phyloP scores from a whole-genome alignment of 23 tunicate species.

The Halocynthia aurantium region DNA sequence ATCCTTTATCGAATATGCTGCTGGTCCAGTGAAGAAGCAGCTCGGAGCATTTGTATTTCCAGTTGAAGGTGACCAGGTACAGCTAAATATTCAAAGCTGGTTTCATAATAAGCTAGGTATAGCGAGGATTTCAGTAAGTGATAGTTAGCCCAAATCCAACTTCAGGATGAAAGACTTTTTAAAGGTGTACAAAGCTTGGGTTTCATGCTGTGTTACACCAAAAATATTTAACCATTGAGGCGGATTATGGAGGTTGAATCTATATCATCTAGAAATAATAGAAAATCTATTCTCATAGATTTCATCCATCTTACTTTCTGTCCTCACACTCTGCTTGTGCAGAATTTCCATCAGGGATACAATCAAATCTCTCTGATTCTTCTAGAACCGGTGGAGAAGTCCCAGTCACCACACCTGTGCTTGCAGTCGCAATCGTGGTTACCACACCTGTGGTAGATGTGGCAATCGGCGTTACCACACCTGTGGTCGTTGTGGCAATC shows the following conservation, averaged over 20 bases:
- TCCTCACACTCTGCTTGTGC: slow-evolving; percentile 33
- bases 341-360: slow-evolving; percentile 64
- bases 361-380: slow-evolving; percentile 52
- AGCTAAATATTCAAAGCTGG: background rate
- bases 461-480: background rate
- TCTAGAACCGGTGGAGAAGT: background rate
- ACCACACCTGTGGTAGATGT: background rate
- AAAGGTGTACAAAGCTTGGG: background rate
- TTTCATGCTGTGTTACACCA: background rate
- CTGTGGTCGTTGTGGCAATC: background rate
- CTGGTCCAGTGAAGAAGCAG: slow-evolving; percentile 7
- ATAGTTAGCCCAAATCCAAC: no score
- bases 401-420: background rate
- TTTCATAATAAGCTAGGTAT: no score
- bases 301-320: slow-evolving; percentile 39
- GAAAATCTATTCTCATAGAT: no score
- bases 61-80: slow-evolving; percentile 23
- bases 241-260: no score
- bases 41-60: slow-evolving; percentile 26
- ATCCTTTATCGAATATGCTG: slow-evolving; percentile 24
- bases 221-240: background rate
- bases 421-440: background rate
- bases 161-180: no score
- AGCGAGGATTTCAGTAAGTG: no score
- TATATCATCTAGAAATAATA: no score